Evolutionary conservation across 1,140 invertebrate genomes (phyloP).

Genomic region (Drosophila mauritiana): DNA sequence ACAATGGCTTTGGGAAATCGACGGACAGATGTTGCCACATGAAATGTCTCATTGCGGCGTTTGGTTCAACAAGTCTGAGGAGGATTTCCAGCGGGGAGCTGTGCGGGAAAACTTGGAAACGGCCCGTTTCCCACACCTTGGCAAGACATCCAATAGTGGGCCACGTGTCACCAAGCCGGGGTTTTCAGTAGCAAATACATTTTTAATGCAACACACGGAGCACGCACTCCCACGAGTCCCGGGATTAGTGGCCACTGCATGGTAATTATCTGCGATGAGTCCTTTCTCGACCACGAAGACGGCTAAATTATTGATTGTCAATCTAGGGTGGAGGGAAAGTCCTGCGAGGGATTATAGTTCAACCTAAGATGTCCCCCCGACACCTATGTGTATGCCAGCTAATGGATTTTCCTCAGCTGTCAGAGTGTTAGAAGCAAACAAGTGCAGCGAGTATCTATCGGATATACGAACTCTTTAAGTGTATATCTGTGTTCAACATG

Average conservation of each 20-base stretch:
- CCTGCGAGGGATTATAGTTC: slow-evolving; percentile 4
- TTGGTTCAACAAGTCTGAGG: slow-evolving; percentile 41
- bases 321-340: slow-evolving; percentile 20
- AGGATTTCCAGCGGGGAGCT: slow-evolving; percentile 4
- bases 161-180: slow-evolving; percentile 33
- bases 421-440: neutral
- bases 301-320: slow-evolving; percentile 46
- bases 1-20: slow-evolving; percentile 22
- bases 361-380: slow-evolving; percentile 20
- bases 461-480: neutral
- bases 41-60: slow-evolving; percentile 5
- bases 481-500: too few relatives aligned
- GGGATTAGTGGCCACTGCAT: slow-evolving; percentile 43
- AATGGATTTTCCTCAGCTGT: slow-evolving; percentile 17
- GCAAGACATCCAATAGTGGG: slow-evolving; percentile 4
- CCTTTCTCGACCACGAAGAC: slow-evolving; percentile 28
- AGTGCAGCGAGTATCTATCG: neutral
- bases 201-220: slow-evolving; percentile 50
- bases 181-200: slow-evolving; percentile 56
- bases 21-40: slow-evolving; percentile 26
- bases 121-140: slow-evolving; percentile 30
- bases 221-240: slow-evolving; percentile 36
- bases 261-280: slow-evolving; percentile 52
- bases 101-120: neutral
- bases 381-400: neutral